phyloP scores from a whole-genome alignment of 2,113 vertebrate species.

The Petrocephalus zakoni region DNA sequence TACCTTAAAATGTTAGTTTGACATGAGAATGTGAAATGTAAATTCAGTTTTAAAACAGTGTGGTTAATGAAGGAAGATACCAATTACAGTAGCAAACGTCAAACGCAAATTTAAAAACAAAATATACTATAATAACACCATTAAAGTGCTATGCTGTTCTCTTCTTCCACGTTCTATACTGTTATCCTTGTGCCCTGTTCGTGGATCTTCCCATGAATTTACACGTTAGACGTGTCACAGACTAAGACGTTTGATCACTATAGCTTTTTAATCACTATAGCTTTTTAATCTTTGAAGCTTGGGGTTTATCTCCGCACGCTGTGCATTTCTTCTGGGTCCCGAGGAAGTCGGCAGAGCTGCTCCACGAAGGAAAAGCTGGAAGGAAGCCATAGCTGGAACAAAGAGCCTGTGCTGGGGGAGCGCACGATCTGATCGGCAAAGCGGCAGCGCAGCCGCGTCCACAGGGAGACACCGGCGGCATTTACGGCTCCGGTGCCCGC shows the following conservation, averaged over 20 bases:
- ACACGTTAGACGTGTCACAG: background rate
- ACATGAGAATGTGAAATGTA: background rate
- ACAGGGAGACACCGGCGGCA: background rate
- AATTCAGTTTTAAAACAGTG: background rate
- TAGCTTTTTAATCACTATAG: background rate
- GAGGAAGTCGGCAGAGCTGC: background rate
- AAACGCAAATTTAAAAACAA: background rate
- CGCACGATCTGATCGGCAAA: background rate
- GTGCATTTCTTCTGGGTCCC: background rate
- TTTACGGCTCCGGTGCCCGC: background rate
- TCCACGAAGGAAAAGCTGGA: background rate
- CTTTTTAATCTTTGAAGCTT: background rate
- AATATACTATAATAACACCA: background rate
- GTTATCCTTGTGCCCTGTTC: background rate
- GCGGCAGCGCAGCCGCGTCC: background rate
- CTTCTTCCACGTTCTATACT: no score
- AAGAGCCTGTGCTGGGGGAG: background rate
- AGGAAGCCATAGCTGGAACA: background rate
- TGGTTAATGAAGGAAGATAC: background rate
- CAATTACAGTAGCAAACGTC: background rate
- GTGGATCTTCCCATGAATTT: background rate
- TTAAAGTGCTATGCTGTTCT: background rate
- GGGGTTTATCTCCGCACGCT: background rate
- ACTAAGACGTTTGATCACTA: background rate
- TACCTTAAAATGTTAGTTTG: background rate